Evolutionary conservation across 2,888 invertebrate species (phyloP), one percentile per base, ranked within the genome.

Genomic region (Melieria crassipennis): DNA sequence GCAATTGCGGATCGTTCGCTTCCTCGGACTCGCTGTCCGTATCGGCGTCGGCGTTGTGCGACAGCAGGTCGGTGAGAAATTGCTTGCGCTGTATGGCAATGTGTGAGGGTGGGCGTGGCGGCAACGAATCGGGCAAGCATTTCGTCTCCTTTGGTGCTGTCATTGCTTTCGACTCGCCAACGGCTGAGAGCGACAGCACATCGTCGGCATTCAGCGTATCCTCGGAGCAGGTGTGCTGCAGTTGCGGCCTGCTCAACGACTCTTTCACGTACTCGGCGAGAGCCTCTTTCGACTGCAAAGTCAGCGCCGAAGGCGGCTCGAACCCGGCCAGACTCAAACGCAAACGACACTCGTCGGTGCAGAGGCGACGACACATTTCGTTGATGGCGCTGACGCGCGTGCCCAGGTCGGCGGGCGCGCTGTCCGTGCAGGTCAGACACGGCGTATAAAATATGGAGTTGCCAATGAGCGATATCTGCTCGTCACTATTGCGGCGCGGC

Each of bases 311-410:
- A 43, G 74, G 70, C 11, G 73, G 71, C 48, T 70, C 73, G 55
- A 78, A 73, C 11, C 78, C 79, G 1, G 76, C 75, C 62, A 79
- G 73, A 67, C 78, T 78, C 55, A 79, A 70, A 56, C 77, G 75
- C 52, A 77, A 75, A 13, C 82, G 81, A 67, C 86, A 86, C 60
- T 84, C 79, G 10, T 79, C 81, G 60, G 78, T 82, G 75, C 86
- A 86, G 65, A 85, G 73, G 45, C 81, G 81, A 4, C 78, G 76
- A 65, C 86, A 86, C 78, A 86, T 82, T 73, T 85, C 82, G 64
- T 81, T 80, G 30, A 86, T 79, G 43, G 79, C 79, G 61, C 72
- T 75, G 6, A 75, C 67, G 11, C 74, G 76, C 50, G 55, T 7
- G 10, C 71, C 70, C 13, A 81, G 57, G n/a, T 79, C 75, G 48